Evolutionary conservation across 2,888 invertebrate species (phyloP).

Genomic region (Amblyteles armatorius): DNA sequence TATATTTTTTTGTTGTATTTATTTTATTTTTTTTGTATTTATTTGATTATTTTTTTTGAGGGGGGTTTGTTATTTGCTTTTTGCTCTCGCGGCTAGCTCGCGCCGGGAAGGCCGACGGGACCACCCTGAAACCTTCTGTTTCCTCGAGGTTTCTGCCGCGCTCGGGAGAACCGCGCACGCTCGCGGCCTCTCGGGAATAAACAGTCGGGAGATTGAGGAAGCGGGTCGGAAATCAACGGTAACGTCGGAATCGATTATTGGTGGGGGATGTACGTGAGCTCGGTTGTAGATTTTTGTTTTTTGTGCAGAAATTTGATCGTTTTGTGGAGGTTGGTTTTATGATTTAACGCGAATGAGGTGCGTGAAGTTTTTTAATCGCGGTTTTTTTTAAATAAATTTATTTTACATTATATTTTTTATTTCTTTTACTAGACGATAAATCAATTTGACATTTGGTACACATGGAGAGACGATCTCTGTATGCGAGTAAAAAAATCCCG

Average conservation of each 20-base stretch:
- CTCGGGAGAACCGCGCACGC: conserved; percentile 49
- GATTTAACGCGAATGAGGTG: neutral
- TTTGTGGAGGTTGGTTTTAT: neutral
- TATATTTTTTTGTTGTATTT: neutral
- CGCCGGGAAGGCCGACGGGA: conserved; percentile 73
- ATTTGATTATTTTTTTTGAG: neutral
- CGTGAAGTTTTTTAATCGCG: no score
- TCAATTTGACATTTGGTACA: no score
- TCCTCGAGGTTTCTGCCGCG: conserved; percentile 66
- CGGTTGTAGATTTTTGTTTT: neutral
- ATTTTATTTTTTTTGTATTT: neutral
- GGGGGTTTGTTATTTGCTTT: conserved; percentile 9
- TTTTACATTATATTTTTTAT: no score
- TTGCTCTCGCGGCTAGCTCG: conserved; percentile 41
- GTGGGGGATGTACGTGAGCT: neutral
- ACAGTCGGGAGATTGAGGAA: conserved; percentile 3
- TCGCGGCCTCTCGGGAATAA: conserved; percentile 47
- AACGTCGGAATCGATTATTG: conserved; percentile 11
- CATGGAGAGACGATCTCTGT: no score
- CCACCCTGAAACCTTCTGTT: conserved; percentile 78
- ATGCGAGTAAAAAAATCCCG: no score
- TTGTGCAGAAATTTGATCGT: neutral
- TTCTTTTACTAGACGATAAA: no score
- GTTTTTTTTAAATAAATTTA: no score
- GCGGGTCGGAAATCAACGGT: neutral